These are phyloP conservation scores for Etheostoma nigrum DNA, from an alignment of 2,797 vertebrate species.

Conservation along the genomic window DNA sequence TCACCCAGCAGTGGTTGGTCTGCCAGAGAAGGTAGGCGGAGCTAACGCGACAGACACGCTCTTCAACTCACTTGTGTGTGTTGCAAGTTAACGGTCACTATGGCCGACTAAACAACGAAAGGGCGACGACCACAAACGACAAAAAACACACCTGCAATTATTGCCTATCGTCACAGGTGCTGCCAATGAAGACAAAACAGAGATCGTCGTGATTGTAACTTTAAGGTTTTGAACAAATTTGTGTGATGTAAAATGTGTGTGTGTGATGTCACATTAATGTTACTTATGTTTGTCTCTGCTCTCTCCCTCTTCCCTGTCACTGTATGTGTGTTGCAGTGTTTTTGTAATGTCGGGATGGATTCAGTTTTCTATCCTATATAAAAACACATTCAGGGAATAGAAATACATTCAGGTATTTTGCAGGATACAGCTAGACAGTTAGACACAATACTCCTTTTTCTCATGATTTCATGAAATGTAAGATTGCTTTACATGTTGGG, in stretches of 20 bases:
- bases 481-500: background rate
- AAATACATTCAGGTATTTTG: background rate
- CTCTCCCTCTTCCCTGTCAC: background rate
- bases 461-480: background rate
- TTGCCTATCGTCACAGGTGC: no score
- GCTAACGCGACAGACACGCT: no score
- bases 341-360: background rate
- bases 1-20: no score
- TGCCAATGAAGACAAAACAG: no score
- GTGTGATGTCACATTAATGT: slow-evolving; percentile 20
- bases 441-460: background rate
- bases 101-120: no score
- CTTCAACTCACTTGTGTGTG: no score
- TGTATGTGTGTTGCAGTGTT: background rate
- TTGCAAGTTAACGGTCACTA: no score
- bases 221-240: background rate
- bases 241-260: background rate
- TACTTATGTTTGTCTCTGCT: background rate
- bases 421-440: background rate
- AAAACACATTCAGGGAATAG: no score
- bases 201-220: background rate
- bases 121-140: no score
- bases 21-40: no score
- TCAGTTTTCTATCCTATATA: background rate
- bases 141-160: no score